Evolutionary conservation across 2,113 vertebrate genomes (phyloP).

Genomic region (Eudyptes chrysolophus): DNA sequence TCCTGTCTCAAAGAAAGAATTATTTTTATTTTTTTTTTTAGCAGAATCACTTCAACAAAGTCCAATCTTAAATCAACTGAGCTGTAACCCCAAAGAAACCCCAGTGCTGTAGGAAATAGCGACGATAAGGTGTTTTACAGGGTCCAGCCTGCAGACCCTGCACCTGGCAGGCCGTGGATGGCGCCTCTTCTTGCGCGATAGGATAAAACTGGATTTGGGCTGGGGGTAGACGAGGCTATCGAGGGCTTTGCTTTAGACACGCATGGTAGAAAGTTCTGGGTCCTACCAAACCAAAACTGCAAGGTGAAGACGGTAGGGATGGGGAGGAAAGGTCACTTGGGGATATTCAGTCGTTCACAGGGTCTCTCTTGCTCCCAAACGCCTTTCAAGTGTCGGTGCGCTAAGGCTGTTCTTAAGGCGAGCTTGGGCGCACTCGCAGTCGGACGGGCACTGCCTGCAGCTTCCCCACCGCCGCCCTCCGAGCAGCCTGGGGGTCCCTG

Average conservation of each 20-base stretch:
- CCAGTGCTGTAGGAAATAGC: too few species aligned
- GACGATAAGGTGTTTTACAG: not conserved
- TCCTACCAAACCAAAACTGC: not conserved
- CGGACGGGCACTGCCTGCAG: not conserved
- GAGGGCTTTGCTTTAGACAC: not conserved
- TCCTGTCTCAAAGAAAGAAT: not conserved
- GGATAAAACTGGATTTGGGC: not conserved
- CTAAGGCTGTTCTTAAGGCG: not conserved
- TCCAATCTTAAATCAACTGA: not conserved
- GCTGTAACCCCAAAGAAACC: not conserved
- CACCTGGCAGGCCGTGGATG: rapidly evolving
- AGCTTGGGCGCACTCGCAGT: rapidly evolving
- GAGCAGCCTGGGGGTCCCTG: not conserved
- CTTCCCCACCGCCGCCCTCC: not conserved
- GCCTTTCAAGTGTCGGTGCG: rapidly evolving
- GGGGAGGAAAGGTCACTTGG: not conserved
- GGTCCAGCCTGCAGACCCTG: not conserved
- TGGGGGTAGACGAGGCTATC: not conserved
- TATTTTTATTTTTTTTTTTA: not conserved
- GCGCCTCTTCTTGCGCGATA: rapidly evolving
- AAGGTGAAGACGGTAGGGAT: not conserved
- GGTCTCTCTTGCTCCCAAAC: not conserved
- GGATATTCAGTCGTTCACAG: not conserved
- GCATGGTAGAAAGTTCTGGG: not conserved
- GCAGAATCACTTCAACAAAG: not conserved